Percentiles rank a stretch among this genome's conserved stretches.
These are phyloP conservation scores for Hydra vulgaris DNA, from an alignment of 30 jellyfish, hydroid and myxozoan species.

Conservation along the genomic window DNA sequence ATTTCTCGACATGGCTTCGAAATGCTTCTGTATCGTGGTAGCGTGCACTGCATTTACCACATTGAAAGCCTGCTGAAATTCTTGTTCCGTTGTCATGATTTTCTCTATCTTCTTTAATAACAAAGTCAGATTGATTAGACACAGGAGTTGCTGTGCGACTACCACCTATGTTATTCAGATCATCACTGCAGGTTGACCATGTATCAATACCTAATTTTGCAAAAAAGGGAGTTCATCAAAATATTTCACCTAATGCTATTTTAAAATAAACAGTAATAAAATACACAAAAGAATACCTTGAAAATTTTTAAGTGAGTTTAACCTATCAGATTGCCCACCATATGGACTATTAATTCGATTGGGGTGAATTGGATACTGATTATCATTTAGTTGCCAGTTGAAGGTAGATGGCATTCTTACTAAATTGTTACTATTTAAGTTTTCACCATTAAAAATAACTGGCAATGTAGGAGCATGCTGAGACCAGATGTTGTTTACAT, in stretches of 20 bases:
- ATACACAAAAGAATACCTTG: slow-evolving; percentile 1
- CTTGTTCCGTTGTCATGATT: slow-evolving; percentile 37
- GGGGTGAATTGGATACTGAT: slow-evolving; percentile 1
- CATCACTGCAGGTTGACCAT: slow-evolving; percentile 77
- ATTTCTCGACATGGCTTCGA: slow-evolving; percentile 85
- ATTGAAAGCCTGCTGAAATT: slow-evolving; percentile 44
- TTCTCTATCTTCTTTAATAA: slow-evolving; percentile 35
- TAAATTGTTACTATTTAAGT: neutral
- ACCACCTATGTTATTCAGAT: slow-evolving; percentile 34
- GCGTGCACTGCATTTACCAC: slow-evolving; percentile 78
- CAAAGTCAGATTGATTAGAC: slow-evolving; percentile 30
- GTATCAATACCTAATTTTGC: slow-evolving; percentile 36
- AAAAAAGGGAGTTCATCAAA: slow-evolving; percentile 29
- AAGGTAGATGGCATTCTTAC: neutral
- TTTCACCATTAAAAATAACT: neutral
- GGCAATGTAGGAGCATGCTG: slow-evolving; percentile 42
- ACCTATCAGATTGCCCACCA: neutral
- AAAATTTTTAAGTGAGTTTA: neutral
- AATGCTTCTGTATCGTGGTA: slow-evolving; percentile 69
- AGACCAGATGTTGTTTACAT: slow-evolving; percentile 81
- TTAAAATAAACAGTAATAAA: neutral
- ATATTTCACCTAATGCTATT: slow-evolving; percentile 39
- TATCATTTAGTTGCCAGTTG: neutral
- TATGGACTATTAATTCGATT: neutral
- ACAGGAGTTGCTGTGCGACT: slow-evolving; percentile 33